phyloP scores from a whole-genome alignment of 2,113 vertebrate genomes.

The Macquaria ambigua region DNA sequence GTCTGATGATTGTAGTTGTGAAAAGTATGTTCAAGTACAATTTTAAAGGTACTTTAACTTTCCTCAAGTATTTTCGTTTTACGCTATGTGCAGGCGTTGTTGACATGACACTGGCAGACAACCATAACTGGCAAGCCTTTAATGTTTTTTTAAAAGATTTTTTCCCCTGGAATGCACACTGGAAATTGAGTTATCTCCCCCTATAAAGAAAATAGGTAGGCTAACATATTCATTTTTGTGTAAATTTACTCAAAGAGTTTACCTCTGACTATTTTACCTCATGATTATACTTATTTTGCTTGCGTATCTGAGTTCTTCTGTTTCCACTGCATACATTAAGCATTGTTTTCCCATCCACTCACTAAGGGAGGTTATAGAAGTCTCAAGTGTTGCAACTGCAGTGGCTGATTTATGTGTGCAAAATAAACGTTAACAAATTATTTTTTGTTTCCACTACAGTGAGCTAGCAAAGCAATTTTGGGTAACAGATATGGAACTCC shows the following conservation, averaged over 20 bases:
- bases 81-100: too few relatives aligned
- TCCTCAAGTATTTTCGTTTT: too few relatives aligned
- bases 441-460: neutral
- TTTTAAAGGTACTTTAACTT: neutral
- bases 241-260: too few relatives aligned
- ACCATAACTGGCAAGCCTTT: too few relatives aligned
- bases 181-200: too few relatives aligned
- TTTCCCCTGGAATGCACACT: too few relatives aligned
- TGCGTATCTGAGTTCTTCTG: neutral
- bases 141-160: too few relatives aligned
- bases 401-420: slow-evolving; percentile 4
- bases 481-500: neutral
- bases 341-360: neutral
- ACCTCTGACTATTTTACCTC: too few relatives aligned
- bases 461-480: neutral
- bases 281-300: too few relatives aligned
- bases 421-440: slow-evolving; percentile 7
- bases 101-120: too few relatives aligned
- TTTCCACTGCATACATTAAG: neutral
- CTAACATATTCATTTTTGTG: too few relatives aligned
- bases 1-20: neutral
- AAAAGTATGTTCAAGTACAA: neutral
- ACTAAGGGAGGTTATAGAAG: neutral
- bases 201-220: too few relatives aligned
- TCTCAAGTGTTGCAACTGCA: neutral